Percentiles rank a stretch among this genome's conserved stretches.
Evolutionary conservation across 1,140 invertebrate genomes (phyloP).

Genomic region (Potamilus streckersoni): DNA sequence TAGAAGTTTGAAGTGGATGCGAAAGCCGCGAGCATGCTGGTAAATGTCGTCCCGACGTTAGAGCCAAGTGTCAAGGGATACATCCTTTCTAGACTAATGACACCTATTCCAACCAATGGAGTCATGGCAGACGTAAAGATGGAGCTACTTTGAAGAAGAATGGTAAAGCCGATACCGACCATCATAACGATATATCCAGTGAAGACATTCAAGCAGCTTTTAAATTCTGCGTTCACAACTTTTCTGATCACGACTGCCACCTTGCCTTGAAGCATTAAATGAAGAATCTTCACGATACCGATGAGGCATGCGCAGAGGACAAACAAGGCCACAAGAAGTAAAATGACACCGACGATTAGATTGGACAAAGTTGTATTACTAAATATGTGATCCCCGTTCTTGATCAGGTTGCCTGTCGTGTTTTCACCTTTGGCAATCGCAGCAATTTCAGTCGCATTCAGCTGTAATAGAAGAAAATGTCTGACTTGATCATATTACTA

Average conservation of each 20-base stretch:
- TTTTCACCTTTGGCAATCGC: too few species aligned
- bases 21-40: conserved; percentile 69
- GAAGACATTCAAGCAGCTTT: conserved; percentile 66
- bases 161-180: conserved; percentile 73
- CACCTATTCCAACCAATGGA: conserved; percentile 75
- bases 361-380: conserved; percentile 63
- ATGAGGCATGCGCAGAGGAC: conserved; percentile 72
- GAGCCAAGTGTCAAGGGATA: conserved; percentile 76
- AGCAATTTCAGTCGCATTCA: conserved; percentile 31
- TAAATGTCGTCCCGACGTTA: conserved; percentile 76
- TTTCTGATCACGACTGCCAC: conserved; percentile 70
- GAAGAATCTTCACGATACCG: conserved; percentile 73
- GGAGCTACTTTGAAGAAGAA: conserved; percentile 75
- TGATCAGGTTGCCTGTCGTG: too few species aligned
- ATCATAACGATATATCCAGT: conserved; percentile 74
- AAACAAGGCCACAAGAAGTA: conserved; percentile 70
- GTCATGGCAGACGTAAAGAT: conserved; percentile 77
- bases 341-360: conserved; percentile 66
- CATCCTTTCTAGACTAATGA: conserved; percentile 73
- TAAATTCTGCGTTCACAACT: conserved; percentile 72
- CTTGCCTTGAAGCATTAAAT: conserved; percentile 66
- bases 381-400: conserved; percentile 33
- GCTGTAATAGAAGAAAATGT: conserved; percentile 5
- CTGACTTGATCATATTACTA: background rate
- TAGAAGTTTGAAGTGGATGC: conserved; percentile 27